phyloP scores from a whole-genome alignment of 2,888 invertebrate species.

The Athripsodes cinereus region DNA sequence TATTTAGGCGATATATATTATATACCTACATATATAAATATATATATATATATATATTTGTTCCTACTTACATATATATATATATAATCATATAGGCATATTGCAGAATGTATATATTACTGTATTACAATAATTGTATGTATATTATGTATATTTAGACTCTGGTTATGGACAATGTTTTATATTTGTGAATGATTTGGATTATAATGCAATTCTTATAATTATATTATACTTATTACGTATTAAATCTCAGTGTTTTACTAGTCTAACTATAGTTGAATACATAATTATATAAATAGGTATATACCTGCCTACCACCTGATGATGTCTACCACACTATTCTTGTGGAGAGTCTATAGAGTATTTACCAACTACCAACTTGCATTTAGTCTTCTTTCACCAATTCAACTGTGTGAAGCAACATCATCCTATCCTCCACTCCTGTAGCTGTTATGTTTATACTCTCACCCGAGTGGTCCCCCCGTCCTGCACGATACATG shows the following conservation, averaged over 20 bases:
- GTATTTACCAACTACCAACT: too few species aligned
- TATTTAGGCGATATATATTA: constrained; percentile 22
- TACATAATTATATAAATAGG: background rate
- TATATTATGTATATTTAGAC: constrained; percentile 10
- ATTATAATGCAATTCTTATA: too few species aligned
- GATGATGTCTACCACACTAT: too few species aligned
- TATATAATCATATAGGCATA: background rate
- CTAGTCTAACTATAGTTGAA: background rate
- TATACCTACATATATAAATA: background rate
- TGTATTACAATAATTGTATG: background rate
- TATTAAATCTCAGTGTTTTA: background rate
- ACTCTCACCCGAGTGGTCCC: too few species aligned
- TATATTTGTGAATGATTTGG: constrained; percentile 27
- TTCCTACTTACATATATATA: background rate
- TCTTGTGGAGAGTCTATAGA: too few species aligned
- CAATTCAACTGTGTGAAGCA: too few species aligned
- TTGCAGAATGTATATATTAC: background rate
- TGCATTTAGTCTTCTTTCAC: too few species aligned
- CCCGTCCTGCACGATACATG: too few species aligned
- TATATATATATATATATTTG: background rate
- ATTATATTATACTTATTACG: constrained; percentile 14
- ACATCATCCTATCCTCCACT: too few species aligned
- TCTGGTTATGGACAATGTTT: constrained; percentile 27
- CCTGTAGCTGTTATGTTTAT: too few species aligned
- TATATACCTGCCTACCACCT: too few species aligned